Percentiles rank a stretch among this genome's conserved stretches.
These are phyloP conservation scores for Phyllostomus discolor DNA, from an alignment of 2,113 vertebrate species.

Conservation along the genomic window DNA sequence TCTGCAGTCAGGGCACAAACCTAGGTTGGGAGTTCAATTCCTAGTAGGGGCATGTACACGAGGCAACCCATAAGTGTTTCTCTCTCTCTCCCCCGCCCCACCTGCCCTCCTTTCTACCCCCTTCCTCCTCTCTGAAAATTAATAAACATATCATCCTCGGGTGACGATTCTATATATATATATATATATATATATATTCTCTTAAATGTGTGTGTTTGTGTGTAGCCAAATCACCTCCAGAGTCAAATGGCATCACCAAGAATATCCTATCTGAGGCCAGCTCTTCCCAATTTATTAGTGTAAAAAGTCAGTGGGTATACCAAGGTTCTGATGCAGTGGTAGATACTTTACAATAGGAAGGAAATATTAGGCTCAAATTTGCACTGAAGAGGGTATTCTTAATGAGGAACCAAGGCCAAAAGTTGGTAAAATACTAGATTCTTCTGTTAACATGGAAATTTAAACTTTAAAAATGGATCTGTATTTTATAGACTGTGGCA, in stretches of 20 bases:
- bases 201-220: no score
- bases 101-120: no score
- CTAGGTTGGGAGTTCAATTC: no score
- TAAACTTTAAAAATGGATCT: slow-evolving; percentile 14
- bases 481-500: background rate
- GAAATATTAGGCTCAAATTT: slow-evolving; percentile 22
- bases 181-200: no score
- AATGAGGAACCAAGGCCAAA: background rate
- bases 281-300: background rate
- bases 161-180: no score
- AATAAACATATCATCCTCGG: no score
- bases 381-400: background rate
- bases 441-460: background rate
- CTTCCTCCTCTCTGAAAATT: no score
- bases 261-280: background rate
- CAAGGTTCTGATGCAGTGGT: background rate
- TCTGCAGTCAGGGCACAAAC: no score
- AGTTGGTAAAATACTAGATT: background rate
- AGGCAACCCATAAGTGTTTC: no score
- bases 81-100: no score
- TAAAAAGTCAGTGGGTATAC: background rate
- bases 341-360: background rate
- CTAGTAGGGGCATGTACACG: no score
- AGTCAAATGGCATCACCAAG: background rate
- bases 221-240: background rate